phyloP scores from a whole-genome alignment of 2,888 invertebrate species.

The Amblyteles armatorius region DNA sequence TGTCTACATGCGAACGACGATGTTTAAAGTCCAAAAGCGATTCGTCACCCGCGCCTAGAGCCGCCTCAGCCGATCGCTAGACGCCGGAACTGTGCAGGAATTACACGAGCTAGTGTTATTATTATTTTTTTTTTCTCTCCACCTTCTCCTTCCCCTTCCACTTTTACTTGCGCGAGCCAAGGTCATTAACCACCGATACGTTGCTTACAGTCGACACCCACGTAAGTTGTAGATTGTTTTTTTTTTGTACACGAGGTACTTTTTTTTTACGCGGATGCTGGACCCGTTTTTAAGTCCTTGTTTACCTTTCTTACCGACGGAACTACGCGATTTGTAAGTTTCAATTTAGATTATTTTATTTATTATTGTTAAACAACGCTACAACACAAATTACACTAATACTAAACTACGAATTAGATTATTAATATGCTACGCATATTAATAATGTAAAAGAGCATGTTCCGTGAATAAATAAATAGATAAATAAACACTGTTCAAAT shows the following conservation, averaged over 20 bases:
- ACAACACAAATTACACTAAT: too few relatives aligned
- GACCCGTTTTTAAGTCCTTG: background rate
- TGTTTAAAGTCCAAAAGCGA: constrained; percentile 69
- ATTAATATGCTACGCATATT: too few relatives aligned
- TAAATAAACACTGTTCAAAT: too few relatives aligned
- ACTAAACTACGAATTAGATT: too few relatives aligned
- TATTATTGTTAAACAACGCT: too few relatives aligned
- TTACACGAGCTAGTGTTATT: background rate
- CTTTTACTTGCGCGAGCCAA: constrained; percentile 15
- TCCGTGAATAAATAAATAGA: too few relatives aligned
- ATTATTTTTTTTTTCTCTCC: constrained; percentile 1
- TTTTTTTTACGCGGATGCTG: background rate
- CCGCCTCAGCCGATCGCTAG: constrained; percentile 48
- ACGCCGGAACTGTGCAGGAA: constrained; percentile 55
- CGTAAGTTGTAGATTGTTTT: background rate
- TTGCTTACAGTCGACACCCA: background rate
- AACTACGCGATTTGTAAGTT: too few relatives aligned
- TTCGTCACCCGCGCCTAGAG: constrained; percentile 53
- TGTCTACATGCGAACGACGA: constrained; percentile 19
- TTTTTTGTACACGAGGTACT: background rate
- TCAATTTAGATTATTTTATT: too few relatives aligned
- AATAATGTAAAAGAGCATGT: too few relatives aligned
- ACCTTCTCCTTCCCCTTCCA: constrained; percentile 10
- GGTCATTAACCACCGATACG: constrained; percentile 25
- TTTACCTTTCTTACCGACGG: too few relatives aligned